Evolutionary conservation across 2,113 vertebrate genomes (phyloP).

Genomic region (Ptychochromis oligacanthus): DNA sequence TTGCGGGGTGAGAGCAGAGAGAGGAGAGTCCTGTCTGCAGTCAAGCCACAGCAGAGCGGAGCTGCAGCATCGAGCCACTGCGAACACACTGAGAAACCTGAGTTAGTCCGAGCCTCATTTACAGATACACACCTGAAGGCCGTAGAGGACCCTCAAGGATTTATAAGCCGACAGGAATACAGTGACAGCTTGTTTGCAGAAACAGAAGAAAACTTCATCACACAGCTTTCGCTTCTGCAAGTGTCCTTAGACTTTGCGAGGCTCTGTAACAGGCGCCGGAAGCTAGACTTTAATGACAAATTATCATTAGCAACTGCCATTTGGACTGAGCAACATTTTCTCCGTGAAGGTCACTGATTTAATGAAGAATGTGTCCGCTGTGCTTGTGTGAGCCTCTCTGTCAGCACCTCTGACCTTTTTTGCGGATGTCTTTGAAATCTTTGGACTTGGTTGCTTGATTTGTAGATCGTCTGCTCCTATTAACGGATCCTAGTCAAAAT

Average conservation of each 20-base stretch:
- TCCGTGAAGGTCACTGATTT: not conserved
- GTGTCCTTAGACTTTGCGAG: conserved; percentile 56
- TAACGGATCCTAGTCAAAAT: conserved; percentile 4
- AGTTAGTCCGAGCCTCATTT: not conserved
- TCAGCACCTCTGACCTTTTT: conserved; percentile 32
- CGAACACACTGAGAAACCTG: conserved; percentile 3
- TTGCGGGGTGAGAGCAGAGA: conserved; percentile 79
- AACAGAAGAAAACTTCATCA: conserved; percentile 4
- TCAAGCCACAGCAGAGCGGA: conserved; percentile 32
- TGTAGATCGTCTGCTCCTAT: not conserved
- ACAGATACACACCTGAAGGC: conserved; percentile 50
- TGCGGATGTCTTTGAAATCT: conserved; percentile 43
- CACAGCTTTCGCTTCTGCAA: conserved; percentile 44
- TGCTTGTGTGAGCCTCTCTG: not conserved
- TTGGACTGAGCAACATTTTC: not conserved
- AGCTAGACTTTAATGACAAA: not conserved
- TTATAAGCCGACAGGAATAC: conserved; percentile 12
- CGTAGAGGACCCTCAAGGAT: conserved; percentile 33
- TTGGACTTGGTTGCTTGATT: conserved; percentile 21
- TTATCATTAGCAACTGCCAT: not conserved
- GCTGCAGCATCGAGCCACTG: conserved; percentile 23
- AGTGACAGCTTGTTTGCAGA: not conserved
- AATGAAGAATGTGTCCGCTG: conserved; percentile 14
- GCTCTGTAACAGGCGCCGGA: not conserved
- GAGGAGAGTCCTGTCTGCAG: conserved; percentile 61